Percentiles rank a stretch among this genome's conserved stretches.
These are phyloP conservation scores for Microhierax caerulescens DNA, from an alignment of 2,797 vertebrate species.

Conservation along the genomic window DNA sequence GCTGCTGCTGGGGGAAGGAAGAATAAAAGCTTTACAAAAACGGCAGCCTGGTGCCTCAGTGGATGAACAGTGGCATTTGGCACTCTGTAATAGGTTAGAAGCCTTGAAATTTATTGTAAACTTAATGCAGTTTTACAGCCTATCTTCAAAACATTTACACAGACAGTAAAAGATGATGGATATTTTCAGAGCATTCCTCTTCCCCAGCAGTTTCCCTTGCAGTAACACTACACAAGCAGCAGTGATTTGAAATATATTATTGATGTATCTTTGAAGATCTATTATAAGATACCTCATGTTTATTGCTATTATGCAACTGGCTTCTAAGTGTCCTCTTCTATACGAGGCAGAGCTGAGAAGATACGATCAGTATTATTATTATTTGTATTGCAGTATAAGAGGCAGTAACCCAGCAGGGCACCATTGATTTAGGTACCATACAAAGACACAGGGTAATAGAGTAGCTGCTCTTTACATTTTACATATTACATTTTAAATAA, in stretches of 20 bases:
- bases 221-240: neutral
- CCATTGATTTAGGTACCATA: neutral
- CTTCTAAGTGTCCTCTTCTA: neutral
- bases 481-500: neutral
- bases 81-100: conserved; percentile 12
- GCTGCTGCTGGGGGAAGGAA: neutral
- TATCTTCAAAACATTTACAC: conserved; percentile 58
- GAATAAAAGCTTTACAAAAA: neutral
- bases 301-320: neutral
- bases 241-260: conserved; percentile 24
- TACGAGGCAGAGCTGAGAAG: neutral
- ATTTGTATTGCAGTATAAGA: neutral
- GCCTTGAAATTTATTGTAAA: conserved; percentile 31
- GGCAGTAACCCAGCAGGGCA: conserved; percentile 11
- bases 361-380: neutral
- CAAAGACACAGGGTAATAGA: neutral
- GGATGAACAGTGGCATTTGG: neutral
- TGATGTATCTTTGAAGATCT: conserved; percentile 60
- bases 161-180: conserved; percentile 60
- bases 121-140: conserved; percentile 45
- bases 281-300: conserved; percentile 33
- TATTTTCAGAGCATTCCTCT: conserved; percentile 22
- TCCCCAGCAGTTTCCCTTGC: neutral
- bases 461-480: neutral
- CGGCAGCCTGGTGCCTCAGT: neutral